Evolutionary conservation across 2,888 invertebrate genomes (phyloP), one percentile per base, ranked within the genome.

Genomic region (Machimus rusticus): DNA sequence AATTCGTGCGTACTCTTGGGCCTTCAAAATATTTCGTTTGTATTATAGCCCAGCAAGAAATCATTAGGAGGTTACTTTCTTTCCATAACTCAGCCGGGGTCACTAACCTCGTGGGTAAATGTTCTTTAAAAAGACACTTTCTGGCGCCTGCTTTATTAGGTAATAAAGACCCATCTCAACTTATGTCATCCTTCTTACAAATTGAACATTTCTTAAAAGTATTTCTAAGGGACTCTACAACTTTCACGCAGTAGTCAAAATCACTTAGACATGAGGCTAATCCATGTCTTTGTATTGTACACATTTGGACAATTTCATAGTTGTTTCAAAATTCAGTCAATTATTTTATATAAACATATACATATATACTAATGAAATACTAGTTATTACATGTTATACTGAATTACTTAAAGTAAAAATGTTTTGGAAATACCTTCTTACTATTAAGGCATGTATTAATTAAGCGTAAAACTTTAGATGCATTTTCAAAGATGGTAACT

Each of bases 101-200:
- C 81, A 81, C 28, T 51, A 81, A 55, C 81, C 81, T 81, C 81
- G 81, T 81, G 81, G 81, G 81, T 81, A 81, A 78, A n/a, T 2
- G 37, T n/a, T 76, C 39, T 76, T 76, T 4, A 66, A 66, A 66
- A 66, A 12, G 66, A 66, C 12, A 66, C 19, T 66, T 9, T 28
- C 6, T 66, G 66, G 66, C 66, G 66, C 66, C 66, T 66, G 12
- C 66, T 66, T 66, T 66, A 66, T 23, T 28, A 8, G 8, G 66
- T 66, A 66, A 66, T 66, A 66, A 66, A n/a, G n/a, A 9, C 6
- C 23, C 57, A n/a, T 57, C n/a, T 6, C 6, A 34, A 19, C n/a
- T 5, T 9, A 57, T 8, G 57, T 66, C 28, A 4, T 23, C 28
- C 19, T 28, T 66, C 4, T 23, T 66, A 23, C 28, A 66, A 66